Base-by-base conservation (phyloP, 2,888 invertebrate genomes). In the Alviniconcha strummeri region DNA sequence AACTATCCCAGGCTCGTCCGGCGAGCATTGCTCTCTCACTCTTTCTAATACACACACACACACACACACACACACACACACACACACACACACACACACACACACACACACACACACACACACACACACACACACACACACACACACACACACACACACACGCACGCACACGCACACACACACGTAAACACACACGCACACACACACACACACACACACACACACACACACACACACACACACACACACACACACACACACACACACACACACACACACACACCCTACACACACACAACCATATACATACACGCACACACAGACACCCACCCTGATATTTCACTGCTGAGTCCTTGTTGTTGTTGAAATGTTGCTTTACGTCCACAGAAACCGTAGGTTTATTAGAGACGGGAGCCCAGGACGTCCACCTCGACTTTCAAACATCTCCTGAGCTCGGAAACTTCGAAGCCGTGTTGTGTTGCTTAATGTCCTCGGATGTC, bases 241-340 rank as follows among this genome's bases (percentile, higher is more conserved):
- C 72, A 72, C 72, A 72, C 72, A 72, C 72, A 72, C 72, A 72
- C 72, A 72, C 72, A 72, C 72, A 72, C 72, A 72, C 72, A 72
- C 72, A 72, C 72, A 72, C 72, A 72, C 72, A 72, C 72, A 72
- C 72, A 72, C 72, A 72, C 72, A 72, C 72, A 72, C 72, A 72
- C 72, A 36, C 36, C 36, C 36, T 36, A 36, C 36, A 72, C 15
- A 72, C 72, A 4, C 72, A 72, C 72, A 72, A 11, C 2, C 72
- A 17, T 72, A 36, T 3, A 36, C 36, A 36, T 36, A 36, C 36
- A 36, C 36, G 36, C 36, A 36, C 36, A 36, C 36, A 36, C 36
- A 36, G 36, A 36, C 36, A 36, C 36, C 36, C 36, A 36, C 36
- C 36, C 3, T 36, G 36, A 36, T 36, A 36, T 36, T 36, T 3